Evolutionary conservation across 2,888 invertebrate species (phyloP), one percentile per base, ranked within the genome.

Genomic region (Punctoribates punctum): DNA sequence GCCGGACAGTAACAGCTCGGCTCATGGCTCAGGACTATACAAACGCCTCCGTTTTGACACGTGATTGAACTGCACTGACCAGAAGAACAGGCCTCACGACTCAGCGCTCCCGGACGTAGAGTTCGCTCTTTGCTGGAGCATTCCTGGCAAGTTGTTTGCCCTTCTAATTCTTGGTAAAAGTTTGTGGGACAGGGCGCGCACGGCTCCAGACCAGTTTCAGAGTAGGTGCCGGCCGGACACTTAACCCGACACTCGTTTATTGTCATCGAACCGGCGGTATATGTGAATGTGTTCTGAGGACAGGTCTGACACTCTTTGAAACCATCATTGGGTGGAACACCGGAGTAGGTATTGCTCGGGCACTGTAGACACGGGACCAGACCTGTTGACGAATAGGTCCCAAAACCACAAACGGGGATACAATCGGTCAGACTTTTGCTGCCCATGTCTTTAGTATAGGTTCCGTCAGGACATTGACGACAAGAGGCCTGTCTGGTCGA

Each of bases 231-330:
- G 17, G 94, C 88, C 17, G 89, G 87, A 83, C 97, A 98, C 84
- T 79, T 79, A 83, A 84, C 83, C 84, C 93, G 88, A 82, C 95
- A 96, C 79, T 89, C 88, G 80, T 91, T 91, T 83, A 89, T 90
- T 77, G 90, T 90, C 11, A 91, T 88, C 3, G 95, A 92, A n/a
- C 94, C 90, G 13, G 94, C 93, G 85, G 94, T 93, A 83, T 93
- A 94, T 0, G 95, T 95, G 82, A 90, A 95, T 0, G 91, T 92
- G 78, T 91, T 91, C 0, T 46, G 54, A 20, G 92, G 90, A 83
- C 97, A 97, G 17, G 93, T 90, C 84, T 93, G 92, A 82, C 97
- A 97, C 81, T 95, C 94, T 83, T 93, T 94, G 84, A 91, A 95
- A 29, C 95, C 95, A 75, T 92, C 93, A 0, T 90, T 88, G 15